Conservation (phyloP, 1,140 invertebrate genomes). For the Temnothorax nylanderi region DNA sequence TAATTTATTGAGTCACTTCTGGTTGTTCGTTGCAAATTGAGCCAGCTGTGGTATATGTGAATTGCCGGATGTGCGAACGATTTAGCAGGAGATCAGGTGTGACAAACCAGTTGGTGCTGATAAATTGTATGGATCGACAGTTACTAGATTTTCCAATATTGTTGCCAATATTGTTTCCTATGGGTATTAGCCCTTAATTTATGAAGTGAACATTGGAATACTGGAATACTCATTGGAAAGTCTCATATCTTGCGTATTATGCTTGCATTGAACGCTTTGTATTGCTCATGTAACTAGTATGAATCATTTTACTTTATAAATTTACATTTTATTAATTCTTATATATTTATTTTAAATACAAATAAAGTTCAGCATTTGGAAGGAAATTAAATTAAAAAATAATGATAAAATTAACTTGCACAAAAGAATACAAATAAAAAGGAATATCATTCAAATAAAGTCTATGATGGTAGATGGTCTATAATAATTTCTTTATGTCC, state of each 20-base stretch:
- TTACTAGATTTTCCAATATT: conserved; percentile 72
- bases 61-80: conserved; percentile 51
- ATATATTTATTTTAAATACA: background rate
- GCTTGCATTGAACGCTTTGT: background rate
- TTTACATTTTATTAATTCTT: background rate
- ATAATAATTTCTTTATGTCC: background rate
- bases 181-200: conserved; percentile 50
- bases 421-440: background rate
- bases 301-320: background rate
- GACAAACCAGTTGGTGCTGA: conserved; percentile 65
- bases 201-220: conserved; percentile 42
- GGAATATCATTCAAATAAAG: background rate
- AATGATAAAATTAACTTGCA: background rate
- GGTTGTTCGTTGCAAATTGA: conserved; percentile 60
- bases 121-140: conserved; percentile 64
- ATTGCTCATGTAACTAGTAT: background rate
- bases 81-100: conserved; percentile 74
- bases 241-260: background rate
- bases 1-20: conserved; percentile 65
- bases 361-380: background rate
- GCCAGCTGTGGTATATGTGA: conserved; percentile 62
- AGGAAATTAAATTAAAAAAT: background rate
- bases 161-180: conserved; percentile 39
- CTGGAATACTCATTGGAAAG: conserved; percentile 24
- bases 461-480: background rate